Evolutionary conservation across 2,113 vertebrate species (phyloP), one percentile per base, ranked within the genome.

Genomic region (Laterallus jamaicensis): DNA sequence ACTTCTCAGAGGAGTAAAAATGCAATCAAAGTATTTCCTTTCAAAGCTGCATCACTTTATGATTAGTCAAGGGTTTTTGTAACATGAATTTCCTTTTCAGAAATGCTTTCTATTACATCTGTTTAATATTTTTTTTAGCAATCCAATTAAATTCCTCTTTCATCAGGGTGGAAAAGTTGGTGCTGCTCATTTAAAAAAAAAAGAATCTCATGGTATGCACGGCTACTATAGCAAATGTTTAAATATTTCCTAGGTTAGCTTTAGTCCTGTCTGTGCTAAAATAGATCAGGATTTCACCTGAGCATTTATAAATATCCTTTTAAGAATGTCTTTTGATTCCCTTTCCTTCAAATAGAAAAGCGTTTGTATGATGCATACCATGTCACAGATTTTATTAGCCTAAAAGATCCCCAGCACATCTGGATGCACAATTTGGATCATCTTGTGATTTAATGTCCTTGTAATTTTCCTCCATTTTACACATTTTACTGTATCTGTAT

Each of bases 21-120:
- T 17, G 91, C 95, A 97, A 90, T 91, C 96, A 93, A 93, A 97
- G 95, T 95, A 95, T 98, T 98, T 98, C 96, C 93, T 97, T 97
- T 97, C 95, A 94, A 82, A 96, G 95, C 92, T 95, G 70, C 95
- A 92, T 95, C 92, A 88, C 39, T 97, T 98, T 89, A 69, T 95
- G 97, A 95, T 98, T 96, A 97, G 94, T 85, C 90, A 97, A 95
- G 85, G 64, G 12, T 83, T 85, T 96, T 97, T 92, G 96, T 88
- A 92, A 81, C 90, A 92, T 42, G 75, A 94, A 96, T 96, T 94
- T 93, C 80, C 87, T 96, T 94, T 92, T 85, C 86, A 64, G 59
- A 92, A 88, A 94, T 95, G 94, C 93, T 97, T 98, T 97, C 69
- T 92, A 88, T 97, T 97, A 95, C 82, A 90, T 92, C 59, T 96